Conservation (phyloP, 2,113 vertebrate species). For the Catharus minimus region DNA sequence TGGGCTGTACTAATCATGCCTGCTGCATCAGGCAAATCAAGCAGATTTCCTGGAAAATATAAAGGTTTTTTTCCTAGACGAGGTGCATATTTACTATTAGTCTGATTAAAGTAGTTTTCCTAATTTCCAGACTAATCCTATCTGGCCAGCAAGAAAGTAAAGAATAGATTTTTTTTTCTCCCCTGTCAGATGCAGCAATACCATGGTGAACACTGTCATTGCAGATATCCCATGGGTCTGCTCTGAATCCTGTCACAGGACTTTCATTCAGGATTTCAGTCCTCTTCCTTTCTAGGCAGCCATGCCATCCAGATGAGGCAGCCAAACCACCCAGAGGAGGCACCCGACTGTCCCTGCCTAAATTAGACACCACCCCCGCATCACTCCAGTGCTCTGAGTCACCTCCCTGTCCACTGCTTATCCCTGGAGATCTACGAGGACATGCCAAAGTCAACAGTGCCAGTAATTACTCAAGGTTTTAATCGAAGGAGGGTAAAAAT, state of each 20-base stretch:
- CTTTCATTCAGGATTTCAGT: neutral
- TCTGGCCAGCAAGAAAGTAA: neutral
- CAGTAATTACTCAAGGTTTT: conserved; percentile 3
- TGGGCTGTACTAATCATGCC: neutral
- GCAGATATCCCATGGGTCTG: neutral
- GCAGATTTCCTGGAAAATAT: neutral
- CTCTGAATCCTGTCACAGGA: neutral
- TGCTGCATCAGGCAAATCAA: neutral
- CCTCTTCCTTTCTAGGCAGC: conserved; percentile 31
- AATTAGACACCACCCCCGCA: neutral
- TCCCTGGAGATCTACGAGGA: neutral
- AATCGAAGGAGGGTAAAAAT: conserved; percentile 39
- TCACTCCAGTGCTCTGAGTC: conserved; percentile 1
- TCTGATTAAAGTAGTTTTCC: conserved; percentile 9
- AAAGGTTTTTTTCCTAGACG: neutral
- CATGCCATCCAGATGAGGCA: conserved; percentile 5
- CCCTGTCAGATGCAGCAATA: fast-evolving
- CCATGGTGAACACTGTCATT: neutral
- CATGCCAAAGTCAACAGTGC: conserved; percentile 34
- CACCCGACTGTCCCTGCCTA: neutral
- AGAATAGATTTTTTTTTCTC: neutral
- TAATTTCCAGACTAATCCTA: neutral
- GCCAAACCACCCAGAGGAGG: neutral
- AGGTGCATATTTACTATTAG: neutral
- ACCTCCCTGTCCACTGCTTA: neutral